Conservation (phyloP, 2,797 vertebrate genomes). For the Tenualosa ilisha region DNA sequence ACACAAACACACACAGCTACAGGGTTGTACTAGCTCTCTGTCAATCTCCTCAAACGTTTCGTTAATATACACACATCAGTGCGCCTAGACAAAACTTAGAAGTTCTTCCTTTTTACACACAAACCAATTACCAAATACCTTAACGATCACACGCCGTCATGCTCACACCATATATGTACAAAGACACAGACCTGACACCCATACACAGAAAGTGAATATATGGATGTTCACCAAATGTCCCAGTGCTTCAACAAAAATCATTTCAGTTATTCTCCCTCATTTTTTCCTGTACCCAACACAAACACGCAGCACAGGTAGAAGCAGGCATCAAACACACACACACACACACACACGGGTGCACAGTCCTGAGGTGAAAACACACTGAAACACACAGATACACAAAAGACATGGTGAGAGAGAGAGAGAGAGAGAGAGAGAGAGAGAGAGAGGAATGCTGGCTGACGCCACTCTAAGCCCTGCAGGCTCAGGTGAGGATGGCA, state of each 20-base stretch:
- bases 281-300: not conserved
- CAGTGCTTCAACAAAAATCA: not conserved
- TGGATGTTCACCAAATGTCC: not conserved
- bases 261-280: not conserved
- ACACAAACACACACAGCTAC: conserved; percentile 19
- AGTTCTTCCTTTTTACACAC: not conserved
- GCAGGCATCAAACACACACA: not conserved
- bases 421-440: conserved; percentile 54
- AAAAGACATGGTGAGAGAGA: not conserved
- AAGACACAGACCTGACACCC: not conserved
- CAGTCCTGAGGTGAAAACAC: not conserved
- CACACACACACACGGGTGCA: not conserved
- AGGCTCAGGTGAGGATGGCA: conserved; percentile 75
- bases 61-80: not conserved
- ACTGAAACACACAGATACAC: not conserved
- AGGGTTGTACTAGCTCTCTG: not conserved
- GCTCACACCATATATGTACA: not conserved
- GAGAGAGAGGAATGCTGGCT: conserved; percentile 73
- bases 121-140: not conserved
- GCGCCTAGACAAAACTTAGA: not conserved
- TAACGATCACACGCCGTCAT: not conserved
- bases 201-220: no score
- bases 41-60: not conserved
- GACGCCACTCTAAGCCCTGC: conserved; percentile 80
- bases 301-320: not conserved